Evolutionary conservation across 2,888 invertebrate genomes (phyloP).

Genomic region (Dolichopus griseipennis): DNA sequence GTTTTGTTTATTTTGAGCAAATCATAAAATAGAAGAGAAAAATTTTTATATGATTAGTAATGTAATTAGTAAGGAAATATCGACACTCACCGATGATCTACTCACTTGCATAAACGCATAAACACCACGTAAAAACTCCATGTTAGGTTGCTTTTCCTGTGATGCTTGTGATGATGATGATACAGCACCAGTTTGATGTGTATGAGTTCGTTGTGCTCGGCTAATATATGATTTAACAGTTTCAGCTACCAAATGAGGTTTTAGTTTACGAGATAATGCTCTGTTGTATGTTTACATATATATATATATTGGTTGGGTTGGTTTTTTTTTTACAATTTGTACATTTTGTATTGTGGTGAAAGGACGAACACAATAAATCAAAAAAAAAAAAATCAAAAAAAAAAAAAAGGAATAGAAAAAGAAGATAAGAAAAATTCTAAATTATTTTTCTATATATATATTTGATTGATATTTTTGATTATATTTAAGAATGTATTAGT

Average conservation of each 20-base stretch:
- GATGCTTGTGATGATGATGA: conserved; percentile 28
- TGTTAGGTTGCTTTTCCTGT: conserved; percentile 42
- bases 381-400: too few species aligned
- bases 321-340: too few species aligned
- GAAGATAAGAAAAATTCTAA: too few species aligned
- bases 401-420: too few species aligned
- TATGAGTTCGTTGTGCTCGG: conserved; percentile 40
- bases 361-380: too few species aligned
- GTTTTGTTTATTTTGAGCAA: conserved; percentile 27
- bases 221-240: conserved; percentile 43
- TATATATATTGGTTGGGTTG: background rate
- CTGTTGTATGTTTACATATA: conserved; percentile 23
- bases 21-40: conserved; percentile 35
- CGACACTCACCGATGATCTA: conserved; percentile 47
- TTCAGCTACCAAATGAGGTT: conserved; percentile 43
- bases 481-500: too few species aligned
- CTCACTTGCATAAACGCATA: conserved; percentile 48
- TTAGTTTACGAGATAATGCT: conserved; percentile 42
- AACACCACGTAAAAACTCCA: conserved; percentile 47
- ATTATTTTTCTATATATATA: too few species aligned
- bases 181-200: conserved; percentile 24
- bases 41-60: conserved; percentile 43
- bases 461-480: too few species aligned
- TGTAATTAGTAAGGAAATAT: conserved; percentile 38
- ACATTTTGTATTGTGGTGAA: too few species aligned